Evolutionary conservation across 2,888 invertebrate species (phyloP).

Genomic region (Tetragonisca angustula): DNA sequence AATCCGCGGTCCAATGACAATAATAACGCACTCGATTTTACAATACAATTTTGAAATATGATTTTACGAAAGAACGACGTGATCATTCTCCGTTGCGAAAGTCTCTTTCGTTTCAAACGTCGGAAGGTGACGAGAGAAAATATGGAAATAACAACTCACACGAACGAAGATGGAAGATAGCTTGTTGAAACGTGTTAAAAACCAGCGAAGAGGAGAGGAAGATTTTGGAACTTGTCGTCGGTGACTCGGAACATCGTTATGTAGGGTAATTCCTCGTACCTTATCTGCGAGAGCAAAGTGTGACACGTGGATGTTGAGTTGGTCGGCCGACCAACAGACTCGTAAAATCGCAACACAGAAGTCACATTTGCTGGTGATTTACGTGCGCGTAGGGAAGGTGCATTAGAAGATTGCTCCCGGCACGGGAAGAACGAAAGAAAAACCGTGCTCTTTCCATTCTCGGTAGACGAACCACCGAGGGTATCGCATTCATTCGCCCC

Average conservation of each 20-base stretch:
- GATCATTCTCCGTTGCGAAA: too few relatives aligned
- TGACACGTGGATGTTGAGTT: background rate
- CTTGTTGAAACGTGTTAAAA: background rate
- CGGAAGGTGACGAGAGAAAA: too few relatives aligned
- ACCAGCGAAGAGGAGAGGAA: background rate
- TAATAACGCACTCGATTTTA: too few relatives aligned
- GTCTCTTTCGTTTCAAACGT: too few relatives aligned
- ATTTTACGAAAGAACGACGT: too few relatives aligned
- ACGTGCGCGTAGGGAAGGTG: background rate
- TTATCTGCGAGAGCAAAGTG: background rate
- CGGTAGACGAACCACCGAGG: conserved; percentile 61
- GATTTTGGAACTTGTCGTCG: background rate
- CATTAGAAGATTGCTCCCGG: conserved; percentile 30
- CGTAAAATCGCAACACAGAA: conserved; percentile 25
- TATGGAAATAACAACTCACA: too few relatives aligned
- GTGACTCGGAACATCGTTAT: background rate
- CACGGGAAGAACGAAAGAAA: conserved; percentile 42
- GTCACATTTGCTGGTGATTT: conserved; percentile 33
- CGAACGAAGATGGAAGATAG: background rate
- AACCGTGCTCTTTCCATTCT: conserved; percentile 56
- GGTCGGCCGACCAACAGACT: background rate
- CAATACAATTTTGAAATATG: too few relatives aligned
- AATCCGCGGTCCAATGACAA: too few relatives aligned
- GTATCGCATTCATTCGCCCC: conserved; percentile 78
- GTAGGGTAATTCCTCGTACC: background rate